Evolutionary conservation across 2,888 invertebrate species (phyloP), one percentile per base, ranked within the genome.

Genomic region (Nipponacmea schrenckii): DNA sequence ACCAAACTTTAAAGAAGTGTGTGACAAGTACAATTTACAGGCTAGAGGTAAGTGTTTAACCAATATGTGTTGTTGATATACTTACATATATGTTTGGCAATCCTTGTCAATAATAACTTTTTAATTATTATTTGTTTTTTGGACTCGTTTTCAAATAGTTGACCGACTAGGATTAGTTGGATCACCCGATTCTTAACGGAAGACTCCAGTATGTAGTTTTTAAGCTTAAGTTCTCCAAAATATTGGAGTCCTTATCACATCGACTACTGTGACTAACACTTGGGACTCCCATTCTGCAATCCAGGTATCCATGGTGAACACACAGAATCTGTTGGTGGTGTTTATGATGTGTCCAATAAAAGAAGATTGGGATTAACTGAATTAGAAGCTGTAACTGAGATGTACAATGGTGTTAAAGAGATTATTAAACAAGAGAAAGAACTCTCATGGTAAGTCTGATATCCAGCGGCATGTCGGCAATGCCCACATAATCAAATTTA

Each of bases 1-100:
- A 10, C 93, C 94, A 2, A 93, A 94, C 85, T 91, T 96, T 82
- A 92, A 93, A 76, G 93, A 94, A 83, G 90, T 96, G 70, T 95
- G 95, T 87, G 92, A 93, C 4, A 93, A 94, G 77, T 91, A 95
- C 75, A 94, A 95, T 4, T 88, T 97, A 15, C 92, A 93, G 82
- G 92, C 94, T 78, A 91, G 93, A 82, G 89, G 87, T 80, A 63
- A 68, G 69, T 31, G 95, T n/a, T n/a, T n/a, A n/a, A n/a, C n/a
- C n/a, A n/a, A n/a, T n/a, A n/a, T n/a, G n/a, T n/a, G n/a, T n/a
- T n/a, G n/a, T n/a, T n/a, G n/a, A n/a, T n/a, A n/a, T n/a, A n/a
- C n/a, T n/a, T n/a, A n/a, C n/a, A n/a, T n/a, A n/a, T n/a, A n/a
- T n/a, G n/a, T n/a, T n/a, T n/a, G n/a, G n/a, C n/a, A n/a, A n/a